Conservation (phyloP, 2,113 vertebrate genomes). For the rabbit (Oryctolagus cuniculus) region DNA sequence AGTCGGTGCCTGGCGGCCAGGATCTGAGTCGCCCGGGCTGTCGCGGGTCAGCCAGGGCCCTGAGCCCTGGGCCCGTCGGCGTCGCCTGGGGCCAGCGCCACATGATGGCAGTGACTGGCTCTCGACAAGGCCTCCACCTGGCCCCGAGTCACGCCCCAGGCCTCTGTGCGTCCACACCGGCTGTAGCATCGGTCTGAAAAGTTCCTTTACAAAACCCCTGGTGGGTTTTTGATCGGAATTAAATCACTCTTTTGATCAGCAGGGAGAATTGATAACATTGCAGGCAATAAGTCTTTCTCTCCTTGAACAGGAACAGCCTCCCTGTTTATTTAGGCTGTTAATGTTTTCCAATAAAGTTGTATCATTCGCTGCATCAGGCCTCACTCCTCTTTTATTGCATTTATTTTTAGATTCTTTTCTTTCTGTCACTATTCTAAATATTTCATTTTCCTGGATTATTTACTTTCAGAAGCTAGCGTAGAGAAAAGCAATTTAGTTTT, state of each 20-base stretch:
- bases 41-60: not conserved
- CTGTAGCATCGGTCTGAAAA: not conserved
- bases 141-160: not conserved
- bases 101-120: no score
- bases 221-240: not conserved
- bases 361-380: not conserved
- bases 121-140: no score
- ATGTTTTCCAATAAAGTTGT: not conserved
- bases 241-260: not conserved
- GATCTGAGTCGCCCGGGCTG: not conserved
- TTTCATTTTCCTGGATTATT: constrained; percentile 26
- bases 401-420: not conserved
- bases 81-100: no score
- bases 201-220: not conserved
- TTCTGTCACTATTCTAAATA: constrained; percentile 2
- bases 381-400: not conserved
- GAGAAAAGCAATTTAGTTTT: constrained; percentile 23
- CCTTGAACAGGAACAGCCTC: not conserved
- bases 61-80: no score
- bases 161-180: not conserved
- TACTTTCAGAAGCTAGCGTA: not conserved
- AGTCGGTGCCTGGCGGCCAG: no score
- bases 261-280: not conserved
- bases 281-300: not conserved
- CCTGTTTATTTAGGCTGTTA: not conserved